phyloP scores from a whole-genome alignment of 2,888 invertebrate genomes.

The Pandemis cinnamomeana region DNA sequence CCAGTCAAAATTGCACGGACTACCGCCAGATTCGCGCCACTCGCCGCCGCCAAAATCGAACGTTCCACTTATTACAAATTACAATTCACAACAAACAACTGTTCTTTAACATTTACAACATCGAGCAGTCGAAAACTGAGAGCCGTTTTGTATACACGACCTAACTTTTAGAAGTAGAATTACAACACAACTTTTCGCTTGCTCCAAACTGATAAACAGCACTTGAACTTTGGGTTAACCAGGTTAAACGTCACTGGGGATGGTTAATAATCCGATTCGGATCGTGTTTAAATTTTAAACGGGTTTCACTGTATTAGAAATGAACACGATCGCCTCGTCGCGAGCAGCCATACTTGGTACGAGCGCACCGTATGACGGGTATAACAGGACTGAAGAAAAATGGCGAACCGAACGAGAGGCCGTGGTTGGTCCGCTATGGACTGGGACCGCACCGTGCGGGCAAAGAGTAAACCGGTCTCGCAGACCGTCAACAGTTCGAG shows the following conservation, averaged over 20 bases:
- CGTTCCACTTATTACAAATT: constrained; percentile 30
- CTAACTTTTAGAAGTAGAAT: constrained; percentile 47
- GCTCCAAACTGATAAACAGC: constrained; percentile 13
- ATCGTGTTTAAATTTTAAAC: constrained; percentile 49
- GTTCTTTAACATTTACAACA: constrained; percentile 54
- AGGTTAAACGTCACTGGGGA: constrained; percentile 5
- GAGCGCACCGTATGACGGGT: constrained; percentile 52
- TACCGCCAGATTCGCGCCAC: constrained; percentile 30
- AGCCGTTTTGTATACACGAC: constrained; percentile 43
- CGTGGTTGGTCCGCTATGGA: constrained; percentile 48
- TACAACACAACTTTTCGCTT: constrained; percentile 52
- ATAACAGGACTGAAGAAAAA: constrained; percentile 74
- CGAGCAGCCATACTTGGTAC: constrained; percentile 52
- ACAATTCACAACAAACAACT: constrained; percentile 37
- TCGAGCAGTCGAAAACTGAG: constrained; percentile 48
- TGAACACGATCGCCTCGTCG: constrained; percentile 61
- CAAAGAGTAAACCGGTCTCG: constrained; percentile 56
- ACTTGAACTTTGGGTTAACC: constrained; percentile 21
- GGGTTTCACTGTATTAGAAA: constrained; percentile 54
- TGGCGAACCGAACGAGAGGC: constrained; percentile 58
- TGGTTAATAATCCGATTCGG: neutral
- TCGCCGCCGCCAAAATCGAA: constrained; percentile 28
- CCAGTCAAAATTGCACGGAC: constrained; percentile 27
- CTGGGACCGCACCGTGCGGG: constrained; percentile 55
- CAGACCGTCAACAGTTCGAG: neutral